These are phyloP conservation scores for Lagocephalus sceleratus DNA, from an alignment of 2,797 vertebrate species.

Conservation along the genomic window DNA sequence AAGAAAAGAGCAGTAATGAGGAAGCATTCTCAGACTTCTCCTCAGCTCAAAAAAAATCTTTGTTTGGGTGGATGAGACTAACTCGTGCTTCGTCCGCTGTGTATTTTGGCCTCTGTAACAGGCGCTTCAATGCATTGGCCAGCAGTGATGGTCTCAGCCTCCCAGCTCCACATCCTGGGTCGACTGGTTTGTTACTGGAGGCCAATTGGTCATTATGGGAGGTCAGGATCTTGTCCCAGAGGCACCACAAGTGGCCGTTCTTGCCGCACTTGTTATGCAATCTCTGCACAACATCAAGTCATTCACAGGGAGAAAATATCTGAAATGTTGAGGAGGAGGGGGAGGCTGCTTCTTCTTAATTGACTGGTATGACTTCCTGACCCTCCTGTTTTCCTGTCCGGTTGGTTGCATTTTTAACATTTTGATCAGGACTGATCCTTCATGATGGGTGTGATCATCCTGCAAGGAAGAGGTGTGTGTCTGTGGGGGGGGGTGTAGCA, in stretches of 20 bases:
- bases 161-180: slow-evolving; percentile 10
- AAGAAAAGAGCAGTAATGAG: too few relatives aligned
- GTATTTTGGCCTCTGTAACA: too few relatives aligned
- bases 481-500: too few relatives aligned
- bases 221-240: slow-evolving; percentile 9
- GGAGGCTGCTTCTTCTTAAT: slow-evolving; percentile 1
- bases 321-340: slow-evolving; percentile 18
- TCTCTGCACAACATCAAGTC: slow-evolving; percentile 26
- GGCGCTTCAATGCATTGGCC: too few relatives aligned
- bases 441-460: slow-evolving; percentile 29
- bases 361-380: neutral
- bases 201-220: slow-evolving; percentile 30
- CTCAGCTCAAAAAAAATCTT: too few relatives aligned
- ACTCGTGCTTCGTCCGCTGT: too few relatives aligned
- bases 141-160: too few relatives aligned
- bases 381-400: neutral
- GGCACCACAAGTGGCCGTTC: neutral
- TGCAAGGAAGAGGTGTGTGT: too few relatives aligned
- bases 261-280: slow-evolving; percentile 28
- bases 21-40: too few relatives aligned
- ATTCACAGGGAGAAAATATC: slow-evolving; percentile 33
- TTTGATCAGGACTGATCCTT: neutral
- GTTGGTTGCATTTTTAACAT: neutral
- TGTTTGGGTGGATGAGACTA: too few relatives aligned
- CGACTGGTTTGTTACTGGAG: slow-evolving; percentile 25